A percentile compares a stretch with the other conserved stretches of the same genome.
These are phyloP conservation scores for Carettochelys insculpta DNA, from an alignment of 2,113 vertebrate species.

Conservation along the genomic window DNA sequence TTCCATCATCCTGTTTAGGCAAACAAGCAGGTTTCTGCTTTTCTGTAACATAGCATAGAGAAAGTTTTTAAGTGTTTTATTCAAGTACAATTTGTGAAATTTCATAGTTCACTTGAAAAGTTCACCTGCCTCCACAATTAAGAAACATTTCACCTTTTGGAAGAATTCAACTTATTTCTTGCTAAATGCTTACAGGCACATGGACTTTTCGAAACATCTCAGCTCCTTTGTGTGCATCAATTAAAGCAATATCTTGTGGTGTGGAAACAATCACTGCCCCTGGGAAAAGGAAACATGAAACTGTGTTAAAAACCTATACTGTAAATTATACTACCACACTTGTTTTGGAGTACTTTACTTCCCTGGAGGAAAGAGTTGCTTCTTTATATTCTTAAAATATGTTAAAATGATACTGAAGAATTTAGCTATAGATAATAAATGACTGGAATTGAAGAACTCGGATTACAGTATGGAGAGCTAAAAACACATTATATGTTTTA, in stretches of 20 bases:
- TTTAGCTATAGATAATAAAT: background rate
- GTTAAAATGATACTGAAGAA: rapidly evolving
- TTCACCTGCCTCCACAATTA: background rate
- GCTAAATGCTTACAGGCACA: slow-evolving; percentile 87
- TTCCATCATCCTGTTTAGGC: background rate
- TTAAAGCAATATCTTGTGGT: slow-evolving; percentile 92
- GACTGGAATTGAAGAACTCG: background rate
- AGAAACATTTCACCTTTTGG: background rate
- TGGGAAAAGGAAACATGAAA: slow-evolving; percentile 63
- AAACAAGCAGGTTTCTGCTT: background rate
- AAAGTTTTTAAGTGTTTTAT: background rate
- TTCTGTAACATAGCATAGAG: background rate
- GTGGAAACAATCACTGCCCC: slow-evolving; percentile 96
- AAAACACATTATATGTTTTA: background rate
- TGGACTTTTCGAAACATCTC: slow-evolving; percentile 98
- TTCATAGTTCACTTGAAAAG: background rate
- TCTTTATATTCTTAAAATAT: background rate
- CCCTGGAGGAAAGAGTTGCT: background rate
- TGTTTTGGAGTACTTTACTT: background rate
- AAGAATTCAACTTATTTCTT: background rate
- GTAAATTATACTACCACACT: background rate
- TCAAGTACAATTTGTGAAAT: background rate
- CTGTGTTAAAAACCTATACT: background rate
- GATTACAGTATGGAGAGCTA: rapidly evolving
- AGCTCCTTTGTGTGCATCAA: slow-evolving; percentile 90